A percentile compares a stretch with the other conserved stretches of the same genome.
Conservation (phyloP, 2,113 vertebrate genomes). For the Xerus inauris region DNA sequence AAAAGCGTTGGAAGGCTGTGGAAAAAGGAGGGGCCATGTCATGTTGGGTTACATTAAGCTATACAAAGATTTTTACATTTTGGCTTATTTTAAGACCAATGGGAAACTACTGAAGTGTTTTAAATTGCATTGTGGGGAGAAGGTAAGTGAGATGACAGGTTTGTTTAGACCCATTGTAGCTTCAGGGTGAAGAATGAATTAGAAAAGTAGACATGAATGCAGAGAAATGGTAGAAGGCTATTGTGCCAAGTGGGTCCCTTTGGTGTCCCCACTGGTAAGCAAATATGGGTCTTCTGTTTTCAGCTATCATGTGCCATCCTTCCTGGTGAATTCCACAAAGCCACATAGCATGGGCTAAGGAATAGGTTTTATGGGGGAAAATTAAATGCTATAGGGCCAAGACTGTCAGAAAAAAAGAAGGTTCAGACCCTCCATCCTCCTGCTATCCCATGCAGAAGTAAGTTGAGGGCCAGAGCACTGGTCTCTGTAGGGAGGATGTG, state of each 20-base stretch:
- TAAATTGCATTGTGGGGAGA: neutral
- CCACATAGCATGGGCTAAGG: neutral
- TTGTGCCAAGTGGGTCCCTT: neutral
- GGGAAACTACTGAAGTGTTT: neutral
- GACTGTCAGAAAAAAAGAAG: neutral
- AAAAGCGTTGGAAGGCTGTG: neutral
- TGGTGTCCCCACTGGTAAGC: neutral
- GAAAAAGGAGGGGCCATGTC: neutral
- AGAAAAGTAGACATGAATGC: neutral
- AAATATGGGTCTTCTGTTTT: neutral
- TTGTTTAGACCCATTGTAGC: constrained; percentile 1
- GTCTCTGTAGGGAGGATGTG: neutral
- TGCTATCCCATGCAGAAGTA: neutral
- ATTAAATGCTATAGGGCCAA: neutral
- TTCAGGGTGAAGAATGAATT: neutral
- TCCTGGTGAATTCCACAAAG: neutral
- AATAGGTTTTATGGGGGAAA: neutral
- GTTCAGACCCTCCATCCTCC: neutral
- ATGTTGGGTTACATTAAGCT: neutral
- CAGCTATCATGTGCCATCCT: neutral
- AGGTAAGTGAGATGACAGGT: neutral
- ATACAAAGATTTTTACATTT: neutral
- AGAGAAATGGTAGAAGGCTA: neutral
- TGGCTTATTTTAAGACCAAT: neutral
- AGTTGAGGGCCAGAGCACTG: neutral